These are phyloP conservation scores for Halcyon senegalensis DNA, from an alignment of 2,113 vertebrate genomes.

Conservation along the genomic window DNA sequence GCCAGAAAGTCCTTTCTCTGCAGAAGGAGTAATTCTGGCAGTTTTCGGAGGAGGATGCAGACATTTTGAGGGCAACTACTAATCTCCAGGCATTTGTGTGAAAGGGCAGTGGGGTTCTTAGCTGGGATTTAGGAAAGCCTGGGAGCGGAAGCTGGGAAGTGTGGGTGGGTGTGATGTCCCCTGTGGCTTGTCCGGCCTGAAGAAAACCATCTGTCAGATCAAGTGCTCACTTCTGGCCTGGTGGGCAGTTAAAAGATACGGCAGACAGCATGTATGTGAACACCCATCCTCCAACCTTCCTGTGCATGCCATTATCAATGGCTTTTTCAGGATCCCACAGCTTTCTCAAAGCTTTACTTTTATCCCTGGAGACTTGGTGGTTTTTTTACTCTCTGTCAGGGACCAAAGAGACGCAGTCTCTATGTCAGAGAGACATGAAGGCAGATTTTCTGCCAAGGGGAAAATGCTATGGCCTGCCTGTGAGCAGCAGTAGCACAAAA, in stretches of 20 bases:
- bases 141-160: constrained; percentile 37
- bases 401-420: neutral
- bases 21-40: neutral
- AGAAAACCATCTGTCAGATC: constrained; percentile 52
- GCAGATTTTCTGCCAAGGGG: neutral
- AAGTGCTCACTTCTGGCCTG: constrained; percentile 18
- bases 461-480: neutral
- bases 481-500: neutral
- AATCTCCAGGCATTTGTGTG: constrained; percentile 20
- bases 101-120: constrained; percentile 20
- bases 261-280: neutral
- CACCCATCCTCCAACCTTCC: constrained; percentile 39
- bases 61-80: neutral
- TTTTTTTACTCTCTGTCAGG: neutral
- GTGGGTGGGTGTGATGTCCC: constrained; percentile 22
- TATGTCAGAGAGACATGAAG: neutral
- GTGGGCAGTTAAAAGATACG: neutral
- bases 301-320: neutral
- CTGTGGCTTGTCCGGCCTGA: neutral
- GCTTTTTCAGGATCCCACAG: neutral
- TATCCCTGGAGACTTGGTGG: neutral
- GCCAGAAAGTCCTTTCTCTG: neutral
- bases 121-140: neutral
- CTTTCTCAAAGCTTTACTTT: neutral
- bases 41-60: neutral